phyloP scores from a whole-genome alignment of 1,140 invertebrate species.

The Charaxes varanes region DNA sequence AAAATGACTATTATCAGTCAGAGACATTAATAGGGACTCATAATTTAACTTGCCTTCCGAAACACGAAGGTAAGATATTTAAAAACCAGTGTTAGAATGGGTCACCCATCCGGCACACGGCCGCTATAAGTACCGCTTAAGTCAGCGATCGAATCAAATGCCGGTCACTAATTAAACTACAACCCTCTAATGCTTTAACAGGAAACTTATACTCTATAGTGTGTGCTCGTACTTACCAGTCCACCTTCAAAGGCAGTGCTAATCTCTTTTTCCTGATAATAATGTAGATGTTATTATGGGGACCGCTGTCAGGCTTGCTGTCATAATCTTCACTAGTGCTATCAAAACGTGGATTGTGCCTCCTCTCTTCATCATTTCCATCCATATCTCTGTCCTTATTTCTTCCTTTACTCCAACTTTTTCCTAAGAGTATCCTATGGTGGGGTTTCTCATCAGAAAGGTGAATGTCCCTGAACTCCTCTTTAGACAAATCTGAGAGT shows the following conservation, averaged over 20 bases:
- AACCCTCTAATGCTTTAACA: too few relatives aligned
- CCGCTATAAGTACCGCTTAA: too few relatives aligned
- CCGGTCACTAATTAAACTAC: too few relatives aligned
- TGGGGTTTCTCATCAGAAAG: conserved; percentile 59
- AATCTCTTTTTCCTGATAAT: conserved; percentile 39
- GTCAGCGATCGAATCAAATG: too few relatives aligned
- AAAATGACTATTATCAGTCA: too few relatives aligned
- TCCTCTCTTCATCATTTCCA: conserved; percentile 10
- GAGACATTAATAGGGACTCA: too few relatives aligned
- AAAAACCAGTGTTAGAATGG: too few relatives aligned
- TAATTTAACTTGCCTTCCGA: too few relatives aligned
- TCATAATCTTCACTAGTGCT: conserved; percentile 1
- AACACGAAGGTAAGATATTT: too few relatives aligned
- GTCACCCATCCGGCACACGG: too few relatives aligned
- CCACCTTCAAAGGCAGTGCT: conserved; percentile 50
- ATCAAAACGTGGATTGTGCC: neutral
- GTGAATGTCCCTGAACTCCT: conserved; percentile 78
- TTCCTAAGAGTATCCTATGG: conserved; percentile 15
- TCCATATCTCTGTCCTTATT: conserved; percentile 6
- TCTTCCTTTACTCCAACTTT: conserved; percentile 5
- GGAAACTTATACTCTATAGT: too few relatives aligned
- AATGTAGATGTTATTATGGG: conserved; percentile 35
- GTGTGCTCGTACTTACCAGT: conserved; percentile 71
- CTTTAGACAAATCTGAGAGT: conserved; percentile 83
- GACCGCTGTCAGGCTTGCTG: conserved; percentile 12